Evolutionary conservation across 1,140 invertebrate genomes (phyloP), one percentile per base, ranked within the genome.

Genomic region (Neuroterus valhalla): DNA sequence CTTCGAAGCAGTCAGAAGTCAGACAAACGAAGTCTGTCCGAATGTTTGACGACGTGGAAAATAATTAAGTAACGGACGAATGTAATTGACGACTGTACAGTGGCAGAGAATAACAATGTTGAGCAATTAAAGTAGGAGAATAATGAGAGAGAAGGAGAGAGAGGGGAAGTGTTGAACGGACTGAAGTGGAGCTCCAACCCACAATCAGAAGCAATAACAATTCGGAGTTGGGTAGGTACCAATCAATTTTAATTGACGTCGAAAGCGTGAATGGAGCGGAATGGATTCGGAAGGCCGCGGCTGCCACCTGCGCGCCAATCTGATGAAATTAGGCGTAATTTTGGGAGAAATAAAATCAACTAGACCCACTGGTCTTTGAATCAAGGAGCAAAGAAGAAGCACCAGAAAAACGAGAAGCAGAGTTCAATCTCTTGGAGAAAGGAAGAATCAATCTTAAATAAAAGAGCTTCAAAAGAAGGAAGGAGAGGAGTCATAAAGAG

Each of bases 221-320:
- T 80, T 81, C 74, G 62, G 68, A 68, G 45, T 50, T 55, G 74
- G 69, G n/a, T 21, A 71, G 70, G 70, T 62, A 74, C 75, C 82
- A 75, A 83, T 82, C 79, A 79, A 79, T 84, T 76, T 76, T 82
- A 82, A 84, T 81, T 81, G 78, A 82, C 79, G 77, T 78, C 74
- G 75, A 69, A 74, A 74, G 67, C 72, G 67, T 74, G 72, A 74
- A 74, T 62, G 67, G 70, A 74, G 48, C 62, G 68, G 70, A 69
- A 62, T 44, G 17, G 48, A 75, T 76, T 75, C 76, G 70, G 73
- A 75, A 77, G 46, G 46, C 74, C 44, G 38, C 66, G 68, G 26
- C 50, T 55, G 42, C 72, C 75, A 77, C 71, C 75, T 77, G 75
- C 52, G 75, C 50, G 67, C 71, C 66, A 68, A 68, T 70, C 70